These are phyloP conservation scores for Muscicapa comitata DNA, from an alignment of 2,797 vertebrate genomes.

Conservation along the genomic window DNA sequence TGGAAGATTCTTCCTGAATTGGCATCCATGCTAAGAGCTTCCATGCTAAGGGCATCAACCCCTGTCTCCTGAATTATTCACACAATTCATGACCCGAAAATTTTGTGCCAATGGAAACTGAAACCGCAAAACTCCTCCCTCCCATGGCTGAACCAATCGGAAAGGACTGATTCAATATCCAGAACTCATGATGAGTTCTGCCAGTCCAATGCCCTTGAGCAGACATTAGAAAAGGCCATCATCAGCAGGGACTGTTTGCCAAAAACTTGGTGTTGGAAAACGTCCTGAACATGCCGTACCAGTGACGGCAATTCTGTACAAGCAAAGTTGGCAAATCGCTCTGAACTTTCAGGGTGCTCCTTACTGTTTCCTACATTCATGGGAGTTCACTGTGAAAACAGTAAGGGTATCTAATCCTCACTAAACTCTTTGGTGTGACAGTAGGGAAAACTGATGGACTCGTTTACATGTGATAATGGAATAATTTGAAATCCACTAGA, in stretches of 20 bases:
- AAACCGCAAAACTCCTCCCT: background rate
- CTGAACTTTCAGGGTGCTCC: background rate
- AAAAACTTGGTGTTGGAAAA: background rate
- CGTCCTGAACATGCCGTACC: background rate
- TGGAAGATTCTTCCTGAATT: background rate
- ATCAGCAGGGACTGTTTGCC: background rate
- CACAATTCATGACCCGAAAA: constrained; percentile 36
- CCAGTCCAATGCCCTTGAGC: background rate
- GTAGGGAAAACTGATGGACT: background rate
- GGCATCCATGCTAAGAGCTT: background rate
- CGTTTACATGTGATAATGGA: background rate
- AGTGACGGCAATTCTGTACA: background rate
- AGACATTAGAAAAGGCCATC: background rate
- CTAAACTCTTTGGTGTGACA: background rate
- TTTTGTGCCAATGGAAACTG: background rate
- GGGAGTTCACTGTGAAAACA: background rate
- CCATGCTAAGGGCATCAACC: background rate
- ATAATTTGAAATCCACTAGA: background rate
- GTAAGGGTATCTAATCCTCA: background rate
- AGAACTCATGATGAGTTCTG: background rate
- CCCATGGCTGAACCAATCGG: background rate
- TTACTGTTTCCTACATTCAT: background rate
- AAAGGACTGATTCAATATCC: background rate
- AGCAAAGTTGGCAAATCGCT: background rate
- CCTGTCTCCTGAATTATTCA: constrained; percentile 37